These are phyloP conservation scores for Colossoma macropomum DNA, from an alignment of 2,113 vertebrate genomes.

Conservation along the genomic window DNA sequence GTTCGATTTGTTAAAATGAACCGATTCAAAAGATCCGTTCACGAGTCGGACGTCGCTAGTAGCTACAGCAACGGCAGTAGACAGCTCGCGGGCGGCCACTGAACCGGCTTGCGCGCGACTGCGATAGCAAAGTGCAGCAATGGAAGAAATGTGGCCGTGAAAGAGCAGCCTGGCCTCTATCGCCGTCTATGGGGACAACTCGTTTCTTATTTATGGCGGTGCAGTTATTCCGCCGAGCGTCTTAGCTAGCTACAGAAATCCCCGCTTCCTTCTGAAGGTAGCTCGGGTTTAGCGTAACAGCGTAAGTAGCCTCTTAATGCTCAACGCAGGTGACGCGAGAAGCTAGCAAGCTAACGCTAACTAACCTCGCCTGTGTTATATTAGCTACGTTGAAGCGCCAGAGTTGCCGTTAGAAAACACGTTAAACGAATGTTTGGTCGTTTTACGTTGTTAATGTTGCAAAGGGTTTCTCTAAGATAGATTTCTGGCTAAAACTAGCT, in stretches of 20 bases:
- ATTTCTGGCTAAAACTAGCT: neutral
- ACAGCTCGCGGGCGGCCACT: neutral
- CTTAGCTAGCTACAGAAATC: neutral
- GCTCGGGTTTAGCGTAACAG: neutral
- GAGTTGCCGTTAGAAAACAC: too few relatives aligned
- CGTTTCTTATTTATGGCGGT: neutral
- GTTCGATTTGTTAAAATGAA: neutral
- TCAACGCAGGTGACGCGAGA: neutral
- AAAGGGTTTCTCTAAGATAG: neutral
- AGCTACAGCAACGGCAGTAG: neutral
- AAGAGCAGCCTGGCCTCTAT: neutral
- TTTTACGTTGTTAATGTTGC: neutral
- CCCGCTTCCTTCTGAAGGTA: neutral
- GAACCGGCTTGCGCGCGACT: neutral
- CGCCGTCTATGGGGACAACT: neutral
- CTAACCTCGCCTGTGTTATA: neutral
- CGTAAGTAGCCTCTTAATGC: conserved; percentile 23
- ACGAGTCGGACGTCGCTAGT: neutral
- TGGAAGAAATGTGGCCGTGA: neutral
- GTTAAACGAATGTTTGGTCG: too few relatives aligned
- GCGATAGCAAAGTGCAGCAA: neutral
- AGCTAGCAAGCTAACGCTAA: conserved; percentile 17
- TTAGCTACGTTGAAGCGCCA: neutral
- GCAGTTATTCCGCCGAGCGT: neutral
- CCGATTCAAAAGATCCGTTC: neutral